Conservation (phyloP, 2,797 vertebrate species). For the Columba guinea region DNA sequence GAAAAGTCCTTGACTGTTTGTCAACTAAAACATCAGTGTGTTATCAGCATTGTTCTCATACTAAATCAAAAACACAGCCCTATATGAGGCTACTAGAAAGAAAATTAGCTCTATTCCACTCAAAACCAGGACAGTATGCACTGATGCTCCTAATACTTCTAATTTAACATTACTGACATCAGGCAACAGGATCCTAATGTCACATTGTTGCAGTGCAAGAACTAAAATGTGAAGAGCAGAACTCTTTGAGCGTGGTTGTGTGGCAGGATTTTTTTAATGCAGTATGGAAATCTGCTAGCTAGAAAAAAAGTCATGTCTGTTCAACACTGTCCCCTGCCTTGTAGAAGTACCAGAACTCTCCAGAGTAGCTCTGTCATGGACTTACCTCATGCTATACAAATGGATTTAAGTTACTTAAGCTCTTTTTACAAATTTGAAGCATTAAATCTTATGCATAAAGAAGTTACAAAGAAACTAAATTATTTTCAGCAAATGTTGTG, state of each 20-base stretch:
- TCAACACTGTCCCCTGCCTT: neutral
- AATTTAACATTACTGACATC: neutral
- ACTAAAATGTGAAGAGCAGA: neutral
- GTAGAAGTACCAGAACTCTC: neutral
- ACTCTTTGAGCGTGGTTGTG: neutral
- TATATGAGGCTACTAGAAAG: no score
- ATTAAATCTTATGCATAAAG: neutral
- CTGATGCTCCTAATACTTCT: neutral
- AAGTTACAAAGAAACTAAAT: neutral
- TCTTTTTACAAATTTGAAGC: neutral
- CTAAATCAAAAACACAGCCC: no score
- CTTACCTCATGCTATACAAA: neutral
- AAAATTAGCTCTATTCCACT: no score
- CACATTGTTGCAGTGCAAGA: neutral
- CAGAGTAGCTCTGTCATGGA: neutral
- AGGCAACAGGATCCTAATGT: neutral
- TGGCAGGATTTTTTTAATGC: neutral
- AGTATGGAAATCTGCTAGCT: neutral
- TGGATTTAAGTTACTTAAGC: neutral
- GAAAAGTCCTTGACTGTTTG: no score
- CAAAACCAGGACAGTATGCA: no score
- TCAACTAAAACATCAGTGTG: no score
- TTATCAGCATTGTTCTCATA: no score
- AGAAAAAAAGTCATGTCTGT: neutral
- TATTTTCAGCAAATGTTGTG: neutral